Percentiles rank a stretch among this genome's conserved stretches.
phyloP scores from a whole-genome alignment of 2,888 invertebrate species.

The Clostera curtula region DNA sequence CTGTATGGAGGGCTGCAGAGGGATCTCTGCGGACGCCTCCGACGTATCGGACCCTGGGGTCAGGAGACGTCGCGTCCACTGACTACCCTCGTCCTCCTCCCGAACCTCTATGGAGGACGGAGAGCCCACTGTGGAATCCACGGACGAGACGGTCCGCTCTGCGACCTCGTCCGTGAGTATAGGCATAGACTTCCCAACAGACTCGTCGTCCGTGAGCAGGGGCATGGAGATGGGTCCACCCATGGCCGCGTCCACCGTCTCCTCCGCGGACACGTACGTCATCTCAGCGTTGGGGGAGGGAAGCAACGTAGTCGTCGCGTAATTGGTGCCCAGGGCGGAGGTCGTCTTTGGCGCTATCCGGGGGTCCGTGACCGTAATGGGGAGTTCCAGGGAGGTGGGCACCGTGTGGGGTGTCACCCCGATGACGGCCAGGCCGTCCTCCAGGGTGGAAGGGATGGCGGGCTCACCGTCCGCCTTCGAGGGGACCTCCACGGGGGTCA shows the following conservation, averaged over 20 bases:
- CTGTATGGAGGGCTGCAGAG: slow-evolving; percentile 55
- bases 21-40: slow-evolving; percentile 56
- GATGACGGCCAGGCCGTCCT: slow-evolving; percentile 74
- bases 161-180: slow-evolving; percentile 54
- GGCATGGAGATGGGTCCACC: slow-evolving; percentile 75
- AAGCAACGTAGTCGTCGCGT: slow-evolving; percentile 33
- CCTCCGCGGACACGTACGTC: slow-evolving; percentile 43
- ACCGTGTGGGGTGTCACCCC: slow-evolving; percentile 74
- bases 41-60: slow-evolving; percentile 56
- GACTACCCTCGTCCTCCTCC: slow-evolving; percentile 31
- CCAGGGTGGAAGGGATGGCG: slow-evolving; percentile 50
- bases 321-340: slow-evolving; percentile 48
- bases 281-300: slow-evolving; percentile 53
- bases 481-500: slow-evolving; percentile 86
- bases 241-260: slow-evolving; percentile 39
- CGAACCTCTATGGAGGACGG: slow-evolving; percentile 41
- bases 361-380: slow-evolving; percentile 85
- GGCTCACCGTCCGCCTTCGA: slow-evolving; percentile 57
- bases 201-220: slow-evolving; percentile 69
- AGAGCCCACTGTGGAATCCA: slow-evolving; percentile 40
- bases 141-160: slow-evolving; percentile 40
- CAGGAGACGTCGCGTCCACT: slow-evolving; percentile 48
- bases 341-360: slow-evolving; percentile 76
- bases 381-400: slow-evolving; percentile 82
- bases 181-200: slow-evolving; percentile 56